Base-by-base conservation (phyloP, 2,113 vertebrate genomes). In the Scophthalmus maximus region DNA sequence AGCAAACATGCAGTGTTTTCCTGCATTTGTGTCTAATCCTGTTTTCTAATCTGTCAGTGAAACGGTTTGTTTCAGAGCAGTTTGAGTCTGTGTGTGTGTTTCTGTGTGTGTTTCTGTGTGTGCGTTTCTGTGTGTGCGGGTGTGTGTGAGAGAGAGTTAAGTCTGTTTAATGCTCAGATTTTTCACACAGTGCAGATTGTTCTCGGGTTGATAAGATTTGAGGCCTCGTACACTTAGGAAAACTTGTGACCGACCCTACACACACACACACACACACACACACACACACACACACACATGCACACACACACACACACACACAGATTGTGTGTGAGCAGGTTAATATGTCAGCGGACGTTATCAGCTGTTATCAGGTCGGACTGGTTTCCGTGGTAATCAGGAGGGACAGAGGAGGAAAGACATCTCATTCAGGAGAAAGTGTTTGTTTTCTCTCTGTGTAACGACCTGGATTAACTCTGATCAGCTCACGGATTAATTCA, bases 301-400 rank as follows among this genome's bases (percentile, higher is more conserved):
- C n/a, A n/a, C n/a, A n/a, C n/a, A n/a, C n/a, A n/a, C n/a, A 40
- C 36, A 42, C 52, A 56, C 25, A 27, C 53, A 55, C 53, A 40
- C 38, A 42, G 4, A 18, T 5, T 6, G 15, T 18, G 11, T 22
- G 10, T n/a, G 34, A 23, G 53, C 55, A 71, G 79, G 84, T 89
- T 83, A 86, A 88, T 88, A 78, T 81, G 70, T 92, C 58, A 80
- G 73, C 32, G 5, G 22, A 57, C 65, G 68, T 76, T 89, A 90
- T 91, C 89, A 69, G 8, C 69, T 64, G 50, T 76, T 84, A 84
- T 86, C 70, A 53, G 66, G 61, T 82, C 20, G 2, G 58, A 50
- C 59, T 79, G 64, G 88, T 90, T 90, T 71, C 83, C n/a, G 34
- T 59, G 69, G 78, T 22, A 12, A 27, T 49, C 64, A 36, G 73